Evolutionary conservation across 2,888 invertebrate species (phyloP).

Genomic region (Pandemis heparana): DNA sequence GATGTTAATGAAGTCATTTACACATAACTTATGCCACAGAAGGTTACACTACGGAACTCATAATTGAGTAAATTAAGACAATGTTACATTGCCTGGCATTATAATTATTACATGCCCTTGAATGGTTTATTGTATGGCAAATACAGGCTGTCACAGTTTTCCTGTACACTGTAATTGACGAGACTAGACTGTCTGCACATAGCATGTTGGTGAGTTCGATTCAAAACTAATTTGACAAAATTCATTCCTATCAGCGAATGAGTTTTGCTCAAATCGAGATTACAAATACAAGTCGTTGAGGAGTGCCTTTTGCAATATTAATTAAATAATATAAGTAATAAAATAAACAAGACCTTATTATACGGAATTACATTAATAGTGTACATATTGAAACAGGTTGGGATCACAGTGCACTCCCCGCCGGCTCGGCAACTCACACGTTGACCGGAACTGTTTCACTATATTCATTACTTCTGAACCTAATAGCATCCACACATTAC

Average conservation of each 20-base stretch:
- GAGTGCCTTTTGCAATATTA: slow-evolving; percentile 50
- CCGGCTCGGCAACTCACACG: slow-evolving; percentile 18
- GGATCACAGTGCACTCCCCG: slow-evolving; percentile 32
- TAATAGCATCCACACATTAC: slow-evolving; percentile 71
- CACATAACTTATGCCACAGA: slow-evolving; percentile 34
- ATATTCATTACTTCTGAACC: slow-evolving; percentile 68
- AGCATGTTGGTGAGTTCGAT: slow-evolving; percentile 62
- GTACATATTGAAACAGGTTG: slow-evolving; percentile 14
- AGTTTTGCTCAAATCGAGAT: slow-evolving; percentile 51
- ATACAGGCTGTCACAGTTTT: slow-evolving; percentile 53
- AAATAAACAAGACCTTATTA: slow-evolving; percentile 22
- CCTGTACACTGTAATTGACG: slow-evolving; percentile 69
- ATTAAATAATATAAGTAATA: slow-evolving; percentile 23
- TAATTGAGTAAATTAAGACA: slow-evolving; percentile 38
- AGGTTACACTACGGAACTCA: slow-evolving; percentile 31
- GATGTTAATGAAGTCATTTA: slow-evolving; percentile 42
- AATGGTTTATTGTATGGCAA: slow-evolving; percentile 58
- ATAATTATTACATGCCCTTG: slow-evolving; percentile 50
- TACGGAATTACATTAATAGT: slow-evolving; percentile 25
- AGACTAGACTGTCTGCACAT: slow-evolving; percentile 68
- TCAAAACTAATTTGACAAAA: slow-evolving; percentile 55
- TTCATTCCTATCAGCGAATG: slow-evolving; percentile 35
- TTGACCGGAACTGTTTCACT: slow-evolving; percentile 40
- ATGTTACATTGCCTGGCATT: slow-evolving; percentile 29
- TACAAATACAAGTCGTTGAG: slow-evolving; percentile 50